Percentiles rank a stretch among this genome's conserved stretches.
Conservation (phyloP, 2,888 invertebrate species). For the Andrena chrysosceles region DNA sequence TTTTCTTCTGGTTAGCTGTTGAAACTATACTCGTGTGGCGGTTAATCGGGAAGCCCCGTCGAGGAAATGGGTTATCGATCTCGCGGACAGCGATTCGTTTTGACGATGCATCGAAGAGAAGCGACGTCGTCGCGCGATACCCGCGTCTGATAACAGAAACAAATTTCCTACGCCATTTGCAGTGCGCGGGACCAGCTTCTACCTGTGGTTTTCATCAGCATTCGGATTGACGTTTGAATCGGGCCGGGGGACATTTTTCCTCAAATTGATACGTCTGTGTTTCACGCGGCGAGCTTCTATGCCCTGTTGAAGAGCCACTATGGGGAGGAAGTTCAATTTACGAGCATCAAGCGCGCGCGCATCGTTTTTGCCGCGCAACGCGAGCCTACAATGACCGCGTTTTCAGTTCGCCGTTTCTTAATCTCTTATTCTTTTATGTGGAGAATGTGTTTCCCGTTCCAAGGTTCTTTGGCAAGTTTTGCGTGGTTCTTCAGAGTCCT, state of each 20-base stretch:
- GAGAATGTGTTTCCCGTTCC: too few relatives aligned
- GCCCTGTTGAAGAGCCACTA: conserved; percentile 8
- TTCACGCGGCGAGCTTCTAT: conserved; percentile 13
- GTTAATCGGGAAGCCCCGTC: conserved; percentile 78
- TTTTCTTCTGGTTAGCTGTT: conserved; percentile 47
- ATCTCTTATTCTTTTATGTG: too few relatives aligned
- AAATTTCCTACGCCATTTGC: conserved; percentile 80
- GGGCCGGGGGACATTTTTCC: conserved; percentile 23
- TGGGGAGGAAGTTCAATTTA: neutral
- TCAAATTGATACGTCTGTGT: conserved; percentile 10
- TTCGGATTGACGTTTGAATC: conserved; percentile 65
- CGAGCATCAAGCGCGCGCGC: neutral
- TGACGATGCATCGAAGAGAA: conserved; percentile 68
- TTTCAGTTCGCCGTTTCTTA: too few relatives aligned
- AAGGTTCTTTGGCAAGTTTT: too few relatives aligned
- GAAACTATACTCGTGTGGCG: conserved; percentile 59
- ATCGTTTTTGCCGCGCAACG: neutral
- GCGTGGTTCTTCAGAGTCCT: too few relatives aligned
- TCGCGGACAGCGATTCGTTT: conserved; percentile 77
- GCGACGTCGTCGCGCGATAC: conserved; percentile 75
- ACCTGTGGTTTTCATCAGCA: conserved; percentile 68
- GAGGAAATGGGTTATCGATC: conserved; percentile 84
- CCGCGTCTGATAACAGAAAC: conserved; percentile 77
- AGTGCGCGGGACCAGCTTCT: conserved; percentile 51
- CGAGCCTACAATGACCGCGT: neutral